Conservation (phyloP, 2,113 vertebrate species). For the Callipepla squamata region DNA sequence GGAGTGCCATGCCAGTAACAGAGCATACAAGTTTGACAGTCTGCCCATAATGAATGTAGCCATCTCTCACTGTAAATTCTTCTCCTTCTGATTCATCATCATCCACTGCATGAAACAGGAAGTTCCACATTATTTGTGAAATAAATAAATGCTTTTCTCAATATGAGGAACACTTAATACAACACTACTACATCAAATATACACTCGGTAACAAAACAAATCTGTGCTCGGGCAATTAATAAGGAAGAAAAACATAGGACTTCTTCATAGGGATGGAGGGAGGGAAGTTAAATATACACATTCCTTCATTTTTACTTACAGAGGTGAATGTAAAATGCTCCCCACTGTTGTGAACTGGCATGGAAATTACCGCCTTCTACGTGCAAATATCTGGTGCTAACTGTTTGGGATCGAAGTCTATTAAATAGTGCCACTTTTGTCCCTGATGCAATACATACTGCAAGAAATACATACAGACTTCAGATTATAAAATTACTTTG, state of each 20-base stretch:
- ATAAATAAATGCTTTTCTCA: neutral
- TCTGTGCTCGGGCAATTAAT: neutral
- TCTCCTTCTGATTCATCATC: slow-evolving; percentile 99
- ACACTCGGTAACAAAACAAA: neutral
- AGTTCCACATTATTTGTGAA: slow-evolving; percentile 22
- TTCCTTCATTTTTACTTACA: slow-evolving; percentile 82
- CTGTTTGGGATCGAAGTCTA: slow-evolving; percentile 97
- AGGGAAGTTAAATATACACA: neutral
- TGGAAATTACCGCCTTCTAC: slow-evolving; percentile 99
- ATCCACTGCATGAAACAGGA: slow-evolving; percentile 85
- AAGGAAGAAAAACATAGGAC: neutral
- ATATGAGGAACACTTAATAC: neutral
- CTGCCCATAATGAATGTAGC: slow-evolving; percentile 99
- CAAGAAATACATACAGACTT: slow-evolving; percentile 65
- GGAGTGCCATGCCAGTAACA: slow-evolving; percentile 98
- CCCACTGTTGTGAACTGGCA: slow-evolving; percentile 99
- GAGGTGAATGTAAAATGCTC: slow-evolving; percentile 98
- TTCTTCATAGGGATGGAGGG: neutral
- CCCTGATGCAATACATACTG: slow-evolving; percentile 98
- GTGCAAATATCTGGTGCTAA: slow-evolving; percentile 98
- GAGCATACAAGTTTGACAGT: slow-evolving; percentile 99
- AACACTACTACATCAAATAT: neutral
- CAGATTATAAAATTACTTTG: slow-evolving; percentile 41
- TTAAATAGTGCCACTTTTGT: slow-evolving; percentile 99
- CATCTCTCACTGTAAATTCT: slow-evolving; percentile 98